Base-by-base conservation (phyloP, 1,140 invertebrate species). In the Papilio aristodemus region DNA sequence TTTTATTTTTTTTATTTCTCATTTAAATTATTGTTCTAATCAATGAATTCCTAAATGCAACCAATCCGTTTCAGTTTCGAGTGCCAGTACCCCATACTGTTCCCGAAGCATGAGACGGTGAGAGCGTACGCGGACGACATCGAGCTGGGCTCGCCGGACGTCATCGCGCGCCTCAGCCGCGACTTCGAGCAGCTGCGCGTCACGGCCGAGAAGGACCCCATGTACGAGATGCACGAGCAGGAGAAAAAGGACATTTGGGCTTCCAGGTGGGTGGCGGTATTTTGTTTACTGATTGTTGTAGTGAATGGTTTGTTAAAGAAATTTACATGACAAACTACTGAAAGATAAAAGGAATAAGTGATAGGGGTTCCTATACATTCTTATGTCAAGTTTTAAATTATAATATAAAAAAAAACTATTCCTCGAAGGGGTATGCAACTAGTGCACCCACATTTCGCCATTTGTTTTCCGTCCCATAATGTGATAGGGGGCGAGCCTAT, bases 141-240 rank as follows among this genome's bases (percentile, higher is more conserved):
- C 0, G 85, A 91, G 36, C 81, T 77, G 57, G 76, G 74, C 0
- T 79, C 84, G 1, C 79, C 77, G 0, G 85, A 87, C 17, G 79
- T 76, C 0, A 83, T 85, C 72, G 83, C 81, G 4, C 73, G 80
- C 3, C 67, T 90, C 0, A 77, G 75, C n/a, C 73, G 84, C 1
- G 87, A 92, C 57, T 80, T 91, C 13, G 85, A 87, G 22, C 83
- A 84, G 32, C 74, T 91, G 5, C 74, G 76, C 6, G 74, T 78
- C 0, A 86, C 83, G 0, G 90, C 87, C 0, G 90, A 91, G 67
- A 90, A 87, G 68, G 97, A 98, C 86, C 95, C 96, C 54, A 92
- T 98, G 59, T 95, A 97, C 80, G 97, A 98, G 82, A 95, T 99
- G 84, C 96, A 97, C 67, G 97, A 98, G 81, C 97, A 99, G 79